These are phyloP conservation scores for Percina caprodes DNA, from an alignment of 2,113 vertebrate genomes.

Conservation along the genomic window DNA sequence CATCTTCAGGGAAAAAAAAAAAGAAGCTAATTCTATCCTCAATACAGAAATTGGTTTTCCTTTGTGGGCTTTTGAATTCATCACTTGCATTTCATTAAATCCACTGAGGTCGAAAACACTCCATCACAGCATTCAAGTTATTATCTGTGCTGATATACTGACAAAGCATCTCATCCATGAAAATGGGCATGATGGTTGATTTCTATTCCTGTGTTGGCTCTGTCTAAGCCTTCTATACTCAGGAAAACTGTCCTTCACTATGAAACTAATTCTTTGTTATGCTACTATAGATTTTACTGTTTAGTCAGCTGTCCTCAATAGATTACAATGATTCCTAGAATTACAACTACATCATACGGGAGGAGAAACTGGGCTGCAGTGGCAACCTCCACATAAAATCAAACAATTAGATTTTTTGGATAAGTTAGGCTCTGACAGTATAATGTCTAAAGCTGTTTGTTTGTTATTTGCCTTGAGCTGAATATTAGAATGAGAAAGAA, in stretches of 20 bases:
- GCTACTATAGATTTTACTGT: conserved; percentile 45
- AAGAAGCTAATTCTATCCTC: conserved; percentile 41
- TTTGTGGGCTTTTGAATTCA: conserved; percentile 58
- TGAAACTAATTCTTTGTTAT: conserved; percentile 52
- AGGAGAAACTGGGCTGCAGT: conserved; percentile 27
- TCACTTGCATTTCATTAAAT: conserved; percentile 57
- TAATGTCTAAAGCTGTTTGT: background rate
- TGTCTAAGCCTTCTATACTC: conserved; percentile 15
- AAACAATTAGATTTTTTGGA: background rate
- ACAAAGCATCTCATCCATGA: conserved; percentile 58
- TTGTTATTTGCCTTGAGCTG: background rate
- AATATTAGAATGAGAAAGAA: background rate
- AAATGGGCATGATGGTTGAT: conserved; percentile 42
- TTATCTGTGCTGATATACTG: conserved; percentile 61
- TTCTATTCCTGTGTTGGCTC: conserved; percentile 45
- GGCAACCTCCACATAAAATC: conserved; percentile 1
- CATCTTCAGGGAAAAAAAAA: conserved; percentile 28
- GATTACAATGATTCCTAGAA: conserved; percentile 47
- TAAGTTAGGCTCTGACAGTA: background rate
- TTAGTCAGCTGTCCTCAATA: conserved; percentile 37
- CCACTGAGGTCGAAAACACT: conserved; percentile 44
- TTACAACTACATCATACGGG: conserved; percentile 16
- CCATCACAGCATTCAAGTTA: conserved; percentile 46
- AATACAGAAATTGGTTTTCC: conserved; percentile 41
- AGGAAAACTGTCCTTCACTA: conserved; percentile 28